phyloP scores from a whole-genome alignment of 2,888 invertebrate genomes.

The Epinotia demarniana region DNA sequence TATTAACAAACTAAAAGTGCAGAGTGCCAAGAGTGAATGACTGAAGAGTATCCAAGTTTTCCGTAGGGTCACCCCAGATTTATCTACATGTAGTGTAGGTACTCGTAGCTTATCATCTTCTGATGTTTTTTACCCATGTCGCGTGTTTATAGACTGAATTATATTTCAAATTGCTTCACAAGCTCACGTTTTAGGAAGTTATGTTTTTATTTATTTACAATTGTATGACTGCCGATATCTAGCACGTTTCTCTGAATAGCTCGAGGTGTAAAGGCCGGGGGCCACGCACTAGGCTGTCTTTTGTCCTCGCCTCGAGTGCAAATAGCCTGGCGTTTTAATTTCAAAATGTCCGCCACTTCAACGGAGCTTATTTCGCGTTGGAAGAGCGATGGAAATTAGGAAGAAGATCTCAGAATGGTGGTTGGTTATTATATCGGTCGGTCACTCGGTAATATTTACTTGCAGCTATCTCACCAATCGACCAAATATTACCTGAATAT shows the following conservation, averaged over 20 bases:
- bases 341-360: slow-evolving; percentile 61
- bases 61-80: not conserved
- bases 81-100: not conserved
- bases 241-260: slow-evolving; percentile 58
- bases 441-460: not conserved
- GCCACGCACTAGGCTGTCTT: slow-evolving; percentile 64
- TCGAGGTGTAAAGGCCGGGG: slow-evolving; percentile 54
- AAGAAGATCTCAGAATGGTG: slow-evolving; percentile 3
- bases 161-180: no score
- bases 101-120: no score
- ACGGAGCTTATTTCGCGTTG: slow-evolving; percentile 41
- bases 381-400: slow-evolving; percentile 22
- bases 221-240: slow-evolving; percentile 31
- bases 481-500: not conserved
- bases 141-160: no score
- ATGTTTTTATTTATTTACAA: not conserved
- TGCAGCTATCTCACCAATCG: not conserved
- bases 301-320: slow-evolving; percentile 73
- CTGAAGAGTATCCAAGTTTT: no score
- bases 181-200: not conserved
- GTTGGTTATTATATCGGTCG: not conserved
- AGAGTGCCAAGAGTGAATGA: no score
- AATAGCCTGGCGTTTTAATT: slow-evolving; percentile 79
- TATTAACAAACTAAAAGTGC: no score
- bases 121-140: no score